Evolutionary conservation across 1,140 invertebrate genomes (phyloP).

Genomic region (Drosophila rufa): DNA sequence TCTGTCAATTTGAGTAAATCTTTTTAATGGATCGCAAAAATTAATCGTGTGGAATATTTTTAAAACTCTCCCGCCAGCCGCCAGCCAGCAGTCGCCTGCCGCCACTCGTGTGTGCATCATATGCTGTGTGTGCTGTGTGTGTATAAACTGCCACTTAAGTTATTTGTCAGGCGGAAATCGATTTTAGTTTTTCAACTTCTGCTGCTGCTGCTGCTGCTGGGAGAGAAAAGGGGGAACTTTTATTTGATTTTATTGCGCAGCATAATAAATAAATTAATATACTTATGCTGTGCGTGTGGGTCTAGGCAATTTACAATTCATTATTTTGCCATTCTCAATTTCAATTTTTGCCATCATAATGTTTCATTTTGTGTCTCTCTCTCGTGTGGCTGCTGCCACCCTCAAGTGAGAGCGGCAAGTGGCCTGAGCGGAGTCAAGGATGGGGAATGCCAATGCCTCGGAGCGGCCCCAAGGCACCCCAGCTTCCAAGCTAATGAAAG

Average conservation of each 20-base stretch:
- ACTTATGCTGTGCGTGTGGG: slow-evolving; percentile 11
- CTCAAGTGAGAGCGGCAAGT: slow-evolving; percentile 49
- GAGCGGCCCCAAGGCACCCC: background rate
- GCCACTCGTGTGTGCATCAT: slow-evolving; percentile 31
- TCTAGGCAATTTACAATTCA: slow-evolving; percentile 69
- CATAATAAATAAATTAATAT: slow-evolving; percentile 62
- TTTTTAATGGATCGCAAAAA: slow-evolving; percentile 79
- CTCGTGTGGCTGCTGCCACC: slow-evolving; percentile 4
- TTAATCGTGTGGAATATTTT: slow-evolving; percentile 81
- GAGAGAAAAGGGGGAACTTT: slow-evolving; percentile 23
- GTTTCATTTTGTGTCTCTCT: slow-evolving; percentile 64
- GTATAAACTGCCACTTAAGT: slow-evolving; percentile 70
- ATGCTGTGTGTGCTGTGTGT: slow-evolving; percentile 25
- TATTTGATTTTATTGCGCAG: slow-evolving; percentile 73
- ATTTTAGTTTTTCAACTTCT: slow-evolving; percentile 73
- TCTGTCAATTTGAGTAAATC: slow-evolving; percentile 84
- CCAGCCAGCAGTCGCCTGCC: background rate
- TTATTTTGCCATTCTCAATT: slow-evolving; percentile 78
- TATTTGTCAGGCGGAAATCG: slow-evolving; percentile 75
- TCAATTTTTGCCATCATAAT: slow-evolving; percentile 69
- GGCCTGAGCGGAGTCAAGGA: background rate
- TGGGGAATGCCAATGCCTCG: slow-evolving; percentile 7
- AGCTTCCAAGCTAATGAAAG: slow-evolving; percentile 34
- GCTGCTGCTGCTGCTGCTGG: no score
- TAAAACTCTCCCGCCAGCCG: slow-evolving; percentile 22